Conservation (phyloP, 2,888 invertebrate genomes). For the Drosophila acutilabella region DNA sequence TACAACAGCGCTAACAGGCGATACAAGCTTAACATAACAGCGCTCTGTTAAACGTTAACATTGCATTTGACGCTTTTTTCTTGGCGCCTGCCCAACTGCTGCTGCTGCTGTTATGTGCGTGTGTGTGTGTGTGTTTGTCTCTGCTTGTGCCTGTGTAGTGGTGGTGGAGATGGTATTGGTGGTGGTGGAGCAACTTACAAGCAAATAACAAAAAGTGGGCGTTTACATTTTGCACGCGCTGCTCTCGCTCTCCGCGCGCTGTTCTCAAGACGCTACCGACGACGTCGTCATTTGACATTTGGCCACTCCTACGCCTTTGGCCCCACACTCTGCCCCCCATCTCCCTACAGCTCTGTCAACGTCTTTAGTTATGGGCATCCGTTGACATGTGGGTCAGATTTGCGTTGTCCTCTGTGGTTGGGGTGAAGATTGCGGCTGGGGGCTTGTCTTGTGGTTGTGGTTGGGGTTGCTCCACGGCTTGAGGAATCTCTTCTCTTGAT, state of each 20-base stretch:
- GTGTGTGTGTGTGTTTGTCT: slow-evolving; percentile 21
- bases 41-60: slow-evolving; percentile 52
- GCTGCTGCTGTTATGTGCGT: slow-evolving; percentile 3
- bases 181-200: slow-evolving; percentile 42
- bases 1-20: slow-evolving; percentile 40
- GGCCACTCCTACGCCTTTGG: slow-evolving; percentile 70
- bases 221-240: slow-evolving; percentile 63
- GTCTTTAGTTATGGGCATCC: slow-evolving; percentile 40
- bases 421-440: neutral
- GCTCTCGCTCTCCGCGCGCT: slow-evolving; percentile 56
- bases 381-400: slow-evolving; percentile 63
- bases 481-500: slow-evolving; percentile 42
- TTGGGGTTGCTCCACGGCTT: neutral
- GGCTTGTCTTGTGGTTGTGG: slow-evolving; percentile 26
- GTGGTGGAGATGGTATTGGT: slow-evolving; percentile 13
- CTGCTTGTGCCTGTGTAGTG: slow-evolving; percentile 1
- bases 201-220: slow-evolving; percentile 72
- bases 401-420: slow-evolving; percentile 9
- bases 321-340: slow-evolving; percentile 17
- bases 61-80: slow-evolving; percentile 46
- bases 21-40: slow-evolving; percentile 51
- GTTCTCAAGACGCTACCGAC: slow-evolving; percentile 54
- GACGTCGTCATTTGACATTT: slow-evolving; percentile 60
- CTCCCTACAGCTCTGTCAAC: slow-evolving; percentile 17
- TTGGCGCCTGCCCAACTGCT: slow-evolving; percentile 54